These are phyloP conservation scores for Pempheris klunzingeri DNA, from an alignment of 2,797 vertebrate genomes.

Conservation along the genomic window DNA sequence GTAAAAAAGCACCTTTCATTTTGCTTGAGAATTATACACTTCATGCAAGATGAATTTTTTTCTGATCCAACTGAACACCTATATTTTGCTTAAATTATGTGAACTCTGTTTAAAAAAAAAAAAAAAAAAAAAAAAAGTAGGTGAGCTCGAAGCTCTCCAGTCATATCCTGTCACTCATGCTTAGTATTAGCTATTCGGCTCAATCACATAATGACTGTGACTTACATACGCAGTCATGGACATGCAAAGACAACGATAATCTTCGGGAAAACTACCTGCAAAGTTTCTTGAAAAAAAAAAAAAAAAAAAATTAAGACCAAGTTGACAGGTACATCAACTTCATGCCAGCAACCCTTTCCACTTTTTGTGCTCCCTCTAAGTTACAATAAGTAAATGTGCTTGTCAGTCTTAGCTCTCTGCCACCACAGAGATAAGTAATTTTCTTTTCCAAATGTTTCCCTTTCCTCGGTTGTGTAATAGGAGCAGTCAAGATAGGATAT, in stretches of 20 bases:
- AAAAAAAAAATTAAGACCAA: conserved; percentile 58
- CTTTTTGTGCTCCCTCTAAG: conserved; percentile 70
- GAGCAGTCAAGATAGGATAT: conserved; percentile 99
- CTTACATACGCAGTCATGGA: conserved; percentile 47
- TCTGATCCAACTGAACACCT: conserved; percentile 44
- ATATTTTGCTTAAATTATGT: conserved; percentile 41
- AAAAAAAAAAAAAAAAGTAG: background rate
- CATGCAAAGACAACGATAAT: conserved; percentile 53
- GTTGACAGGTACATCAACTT: conserved; percentile 70
- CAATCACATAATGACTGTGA: conserved; percentile 56
- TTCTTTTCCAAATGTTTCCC: conserved; percentile 98
- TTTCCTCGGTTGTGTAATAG: conserved; percentile 96
- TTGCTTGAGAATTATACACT: conserved; percentile 56
- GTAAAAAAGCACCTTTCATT: conserved; percentile 86
- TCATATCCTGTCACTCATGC: conserved; percentile 63
- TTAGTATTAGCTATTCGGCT: conserved; percentile 55
- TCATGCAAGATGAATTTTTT: conserved; percentile 30
- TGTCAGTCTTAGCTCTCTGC: conserved; percentile 82
- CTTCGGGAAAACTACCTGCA: conserved; percentile 45
- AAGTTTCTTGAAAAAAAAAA: no score
- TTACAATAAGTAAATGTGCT: conserved; percentile 80
- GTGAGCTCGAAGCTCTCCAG: conserved; percentile 52
- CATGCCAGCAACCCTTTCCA: conserved; percentile 63
- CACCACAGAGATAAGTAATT: conserved; percentile 88
- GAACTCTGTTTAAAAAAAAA: conserved; percentile 18